These are phyloP conservation scores for Macquaria ambigua DNA, from an alignment of 2,113 vertebrate species.

Conservation along the genomic window DNA sequence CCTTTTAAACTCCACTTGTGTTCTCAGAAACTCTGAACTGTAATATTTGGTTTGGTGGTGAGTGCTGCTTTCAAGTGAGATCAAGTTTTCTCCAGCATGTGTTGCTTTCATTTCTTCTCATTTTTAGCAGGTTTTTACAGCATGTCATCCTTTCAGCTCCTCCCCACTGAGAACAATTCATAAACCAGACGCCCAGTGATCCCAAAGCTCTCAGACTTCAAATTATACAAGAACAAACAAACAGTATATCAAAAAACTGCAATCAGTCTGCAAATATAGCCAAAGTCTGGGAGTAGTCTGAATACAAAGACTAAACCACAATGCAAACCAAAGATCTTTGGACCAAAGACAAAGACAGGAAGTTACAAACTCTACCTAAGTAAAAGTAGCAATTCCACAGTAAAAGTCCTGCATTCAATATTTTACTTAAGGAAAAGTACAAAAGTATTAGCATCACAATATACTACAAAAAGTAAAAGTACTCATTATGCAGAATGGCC, in stretches of 20 bases:
- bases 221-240: constrained; percentile 30
- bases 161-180: constrained; percentile 13
- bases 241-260: constrained; percentile 7
- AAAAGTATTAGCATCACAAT: neutral
- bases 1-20: neutral
- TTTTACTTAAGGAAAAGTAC: neutral
- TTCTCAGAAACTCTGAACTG: constrained; percentile 22
- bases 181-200: constrained; percentile 14
- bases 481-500: neutral
- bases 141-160: neutral
- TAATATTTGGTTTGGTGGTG: constrained; percentile 29
- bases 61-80: constrained; percentile 30
- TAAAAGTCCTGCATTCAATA: neutral
- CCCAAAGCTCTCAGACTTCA: constrained; percentile 17
- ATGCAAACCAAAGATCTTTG: neutral
- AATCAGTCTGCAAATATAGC: constrained; percentile 3
- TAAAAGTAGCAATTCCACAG: neutral
- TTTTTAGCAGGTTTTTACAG: constrained; percentile 3
- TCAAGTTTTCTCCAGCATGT: neutral
- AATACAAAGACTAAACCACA: constrained; percentile 2
- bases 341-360: neutral
- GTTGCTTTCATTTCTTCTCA: constrained; percentile 32
- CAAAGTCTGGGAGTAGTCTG: neutral
- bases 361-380: neutral
- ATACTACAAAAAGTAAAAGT: neutral